These are phyloP conservation scores for Oreochromis mossambicus DNA, from an alignment of 2,797 vertebrate species.

Conservation along the genomic window DNA sequence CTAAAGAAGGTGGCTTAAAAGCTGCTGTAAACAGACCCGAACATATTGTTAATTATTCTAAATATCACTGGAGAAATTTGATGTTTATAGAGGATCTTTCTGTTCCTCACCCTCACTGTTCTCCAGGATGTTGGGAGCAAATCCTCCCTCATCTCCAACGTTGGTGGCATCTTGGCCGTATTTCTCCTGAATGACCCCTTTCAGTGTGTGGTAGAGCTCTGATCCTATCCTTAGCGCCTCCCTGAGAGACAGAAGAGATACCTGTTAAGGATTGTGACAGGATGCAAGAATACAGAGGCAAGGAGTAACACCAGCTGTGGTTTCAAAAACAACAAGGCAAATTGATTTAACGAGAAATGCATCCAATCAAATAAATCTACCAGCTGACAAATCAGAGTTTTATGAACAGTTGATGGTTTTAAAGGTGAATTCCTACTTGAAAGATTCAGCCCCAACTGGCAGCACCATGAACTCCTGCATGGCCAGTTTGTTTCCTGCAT, in stretches of 20 bases:
- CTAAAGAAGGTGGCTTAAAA: background rate
- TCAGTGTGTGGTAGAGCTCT: constrained; percentile 92
- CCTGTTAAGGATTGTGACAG: fast-evolving
- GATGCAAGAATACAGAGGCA: background rate
- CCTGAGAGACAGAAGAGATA: constrained; percentile 35
- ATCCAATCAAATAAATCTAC: background rate
- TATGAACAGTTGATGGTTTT: background rate
- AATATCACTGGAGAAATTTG: background rate
- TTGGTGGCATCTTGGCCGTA: constrained; percentile 94
- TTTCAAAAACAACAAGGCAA: background rate
- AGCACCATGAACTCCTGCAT: constrained; percentile 98
- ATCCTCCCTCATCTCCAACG: constrained; percentile 92
- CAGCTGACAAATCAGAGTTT: background rate
- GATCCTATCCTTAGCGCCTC: constrained; percentile 90
- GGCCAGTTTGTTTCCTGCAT: constrained; percentile 92
- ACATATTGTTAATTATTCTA: background rate
- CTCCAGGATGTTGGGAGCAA: constrained; percentile 93
- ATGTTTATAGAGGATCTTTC: background rate
- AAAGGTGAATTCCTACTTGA: constrained; percentile 61
- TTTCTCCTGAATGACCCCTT: constrained; percentile 92
- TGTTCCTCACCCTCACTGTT: constrained; percentile 86
- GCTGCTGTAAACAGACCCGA: background rate
- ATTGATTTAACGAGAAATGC: fast-evolving
- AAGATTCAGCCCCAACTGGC: constrained; percentile 90
- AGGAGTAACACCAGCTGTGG: background rate